Base-by-base conservation (phyloP, 2,888 invertebrate species). In the Acanthosepion esculentum region DNA sequence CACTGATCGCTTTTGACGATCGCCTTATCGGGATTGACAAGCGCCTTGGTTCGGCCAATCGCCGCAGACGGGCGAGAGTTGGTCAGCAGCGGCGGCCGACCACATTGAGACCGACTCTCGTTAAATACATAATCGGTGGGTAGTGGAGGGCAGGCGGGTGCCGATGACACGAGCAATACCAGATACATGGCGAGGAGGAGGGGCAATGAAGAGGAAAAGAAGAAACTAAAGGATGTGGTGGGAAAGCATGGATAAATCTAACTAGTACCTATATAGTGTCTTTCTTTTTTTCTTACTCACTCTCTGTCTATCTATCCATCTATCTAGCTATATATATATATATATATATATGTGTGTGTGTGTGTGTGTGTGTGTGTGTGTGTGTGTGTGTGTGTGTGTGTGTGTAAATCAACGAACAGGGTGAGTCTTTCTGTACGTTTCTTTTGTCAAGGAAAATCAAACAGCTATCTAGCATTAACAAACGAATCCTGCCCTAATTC, bases 111-210 rank as follows among this genome's bases (percentile, higher is more conserved):
- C 78, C n/a, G 78, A n/a, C 78, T 8, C n/a, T 78, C 78, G 78
- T 78, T 78, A 78, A 78, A 78, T 78, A 78, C 78, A 78, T 78
- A 78, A 78, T 78, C 78, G 78, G 78, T 78, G 78, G n/a, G 78
- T 3, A 4, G 78, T 10, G 10, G n/a, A 15, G 78, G n/a, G n/a
- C 8, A 29, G 12, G n/a, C 0, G 78, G 10, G n/a, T 3, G 29
- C 15, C 10, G 78, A n/a, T 78, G 78, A 78, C 78, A 78, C 78
- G 8, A 12, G n/a, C 78, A 78, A n/a, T n/a, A 29, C 78, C n/a
- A 78, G n/a, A n/a, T 78, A 78, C n/a, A n/a, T 78, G 12, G 78
- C 29, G n/a, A 1, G 78, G 10, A 15, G 12, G n/a, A n/a, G n/a
- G n/a, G 78, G n/a, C 18, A n/a, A 18, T 6, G 29, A 29, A 29